Evolutionary conservation across 2,888 invertebrate species (phyloP), one percentile per base, ranked within the genome.

Genomic region (Hofmannophila pseudospretella): DNA sequence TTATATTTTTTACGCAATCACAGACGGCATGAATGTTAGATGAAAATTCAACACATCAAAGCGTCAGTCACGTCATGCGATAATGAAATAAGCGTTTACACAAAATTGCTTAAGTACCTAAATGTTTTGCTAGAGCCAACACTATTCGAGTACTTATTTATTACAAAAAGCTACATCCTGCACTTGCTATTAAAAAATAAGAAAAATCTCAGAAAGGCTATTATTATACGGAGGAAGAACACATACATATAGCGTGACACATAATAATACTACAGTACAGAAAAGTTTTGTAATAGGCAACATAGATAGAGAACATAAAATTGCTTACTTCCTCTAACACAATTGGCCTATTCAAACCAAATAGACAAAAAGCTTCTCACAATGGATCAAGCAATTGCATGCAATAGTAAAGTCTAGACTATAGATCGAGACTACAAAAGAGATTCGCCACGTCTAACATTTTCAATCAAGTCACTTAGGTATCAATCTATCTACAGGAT

Each of bases 241-340:
- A n/a, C n/a, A n/a, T n/a, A n/a, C n/a, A n/a, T 7, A 28, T 30
- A 23, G n/a, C n/a, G 9, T 19, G 9, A 10, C n/a, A n/a, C 25
- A 7, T n/a, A 27, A 27, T 27, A 27, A 7, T 27, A 23, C n/a
- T 8, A 23, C n/a, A 23, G n/a, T 23, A 23, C 23, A 1, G 23
- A 2, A 5, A 20, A 23, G 23, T n/a, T 23, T 20, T n/a, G 23
- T n/a, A 4, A 16, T 8, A 11, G 10, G 2, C 10, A 19, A 11
- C 32, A 32, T 32, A 20, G 10, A 12, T 13, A 7, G 13, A 27
- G 28, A 25, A 10, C 27, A 11, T 23, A 34, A 72, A 76, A 84
- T 82, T 78, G 74, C 49, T 56, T 47, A 66, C 69, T 75, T 82
- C 84, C 84, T 74, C 51, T 42, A 60, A 51, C 46, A 68, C 77